A percentile compares a stretch with the other conserved stretches of the same genome.
Conservation (phyloP, 2,113 vertebrate species). For the Dolichallabes microphthalmus region DNA sequence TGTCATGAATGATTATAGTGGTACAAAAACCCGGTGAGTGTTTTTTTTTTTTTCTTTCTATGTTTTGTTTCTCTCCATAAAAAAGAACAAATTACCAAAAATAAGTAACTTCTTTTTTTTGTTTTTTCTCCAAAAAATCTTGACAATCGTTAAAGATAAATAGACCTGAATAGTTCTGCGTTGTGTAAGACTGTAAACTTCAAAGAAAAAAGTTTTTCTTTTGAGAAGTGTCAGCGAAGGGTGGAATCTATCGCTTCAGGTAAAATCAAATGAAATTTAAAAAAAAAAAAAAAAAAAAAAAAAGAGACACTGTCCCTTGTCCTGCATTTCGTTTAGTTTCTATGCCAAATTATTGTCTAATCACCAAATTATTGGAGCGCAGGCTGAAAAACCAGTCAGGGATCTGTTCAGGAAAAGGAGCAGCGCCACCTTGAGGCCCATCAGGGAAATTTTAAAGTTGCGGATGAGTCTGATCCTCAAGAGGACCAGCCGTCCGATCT, state of each 20-base stretch:
- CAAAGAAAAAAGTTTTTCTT: constrained; percentile 57
- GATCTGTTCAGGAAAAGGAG: constrained; percentile 1
- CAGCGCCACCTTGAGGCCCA: constrained; percentile 38
- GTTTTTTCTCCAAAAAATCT: constrained; percentile 71
- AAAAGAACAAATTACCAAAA: constrained; percentile 82
- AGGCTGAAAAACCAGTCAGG: constrained; percentile 7
- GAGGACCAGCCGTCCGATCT: neutral
- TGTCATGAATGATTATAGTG: constrained; percentile 75
- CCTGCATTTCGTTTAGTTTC: constrained; percentile 33
- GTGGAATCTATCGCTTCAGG: constrained; percentile 50
- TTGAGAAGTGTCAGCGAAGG: constrained; percentile 48
- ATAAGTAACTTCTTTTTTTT: constrained; percentile 76
- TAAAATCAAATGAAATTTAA: constrained; percentile 30
- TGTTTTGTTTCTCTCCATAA: constrained; percentile 54
- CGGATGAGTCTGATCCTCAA: neutral
- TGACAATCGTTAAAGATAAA: constrained; percentile 75
- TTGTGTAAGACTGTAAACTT: constrained; percentile 77
- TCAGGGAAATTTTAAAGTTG: constrained; percentile 49
- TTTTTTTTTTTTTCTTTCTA: constrained; percentile 35
- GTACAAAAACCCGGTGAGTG: constrained; percentile 77
- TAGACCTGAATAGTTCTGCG: constrained; percentile 79
- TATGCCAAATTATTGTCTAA: neutral
- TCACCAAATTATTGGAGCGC: no score
- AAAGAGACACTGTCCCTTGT: constrained; percentile 50
- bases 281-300: constrained; percentile 1